Percentiles rank a stretch among this genome's conserved stretches.
phyloP scores from a whole-genome alignment of 2,888 invertebrate species.

The Sinohyriopsis cumingii region DNA sequence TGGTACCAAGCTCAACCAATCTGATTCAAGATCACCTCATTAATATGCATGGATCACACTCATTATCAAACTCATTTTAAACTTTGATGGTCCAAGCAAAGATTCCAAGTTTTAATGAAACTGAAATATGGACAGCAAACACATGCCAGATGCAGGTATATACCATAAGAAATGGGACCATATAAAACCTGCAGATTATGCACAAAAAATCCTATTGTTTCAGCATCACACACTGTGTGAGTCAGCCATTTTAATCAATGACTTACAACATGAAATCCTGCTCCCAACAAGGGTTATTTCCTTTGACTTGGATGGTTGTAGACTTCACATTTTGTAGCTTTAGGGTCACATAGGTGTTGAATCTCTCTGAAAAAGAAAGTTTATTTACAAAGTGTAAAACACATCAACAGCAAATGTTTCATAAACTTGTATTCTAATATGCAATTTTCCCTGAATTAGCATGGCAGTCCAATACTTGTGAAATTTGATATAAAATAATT shows the following conservation, averaged over 20 bases:
- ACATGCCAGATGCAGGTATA: too few relatives aligned
- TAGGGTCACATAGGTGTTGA: slow-evolving; percentile 96
- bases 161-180: too few relatives aligned
- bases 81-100: too few relatives aligned
- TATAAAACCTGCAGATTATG: too few relatives aligned
- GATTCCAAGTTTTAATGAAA: too few relatives aligned
- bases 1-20: too few relatives aligned
- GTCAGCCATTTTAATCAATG: slow-evolving; percentile 1
- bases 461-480: neutral
- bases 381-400: neutral
- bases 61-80: too few relatives aligned
- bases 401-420: neutral
- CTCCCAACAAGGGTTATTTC: slow-evolving; percentile 96
- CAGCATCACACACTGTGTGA: neutral
- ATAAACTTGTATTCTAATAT: neutral
- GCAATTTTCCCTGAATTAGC: neutral
- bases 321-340: slow-evolving; percentile 99
- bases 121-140: too few relatives aligned
- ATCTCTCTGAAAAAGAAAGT: slow-evolving; percentile 81
- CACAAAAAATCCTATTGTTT: too few relatives aligned
- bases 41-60: too few relatives aligned
- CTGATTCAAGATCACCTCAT: too few relatives aligned
- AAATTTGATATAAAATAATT: too few relatives aligned
- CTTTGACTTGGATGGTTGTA: slow-evolving; percentile 96
- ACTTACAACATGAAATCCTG: slow-evolving; percentile 99